Evolutionary conservation across 2,797 vertebrate genomes (phyloP), one percentile per base, ranked within the genome.

Genomic region (Aphelocoma californica): DNA sequence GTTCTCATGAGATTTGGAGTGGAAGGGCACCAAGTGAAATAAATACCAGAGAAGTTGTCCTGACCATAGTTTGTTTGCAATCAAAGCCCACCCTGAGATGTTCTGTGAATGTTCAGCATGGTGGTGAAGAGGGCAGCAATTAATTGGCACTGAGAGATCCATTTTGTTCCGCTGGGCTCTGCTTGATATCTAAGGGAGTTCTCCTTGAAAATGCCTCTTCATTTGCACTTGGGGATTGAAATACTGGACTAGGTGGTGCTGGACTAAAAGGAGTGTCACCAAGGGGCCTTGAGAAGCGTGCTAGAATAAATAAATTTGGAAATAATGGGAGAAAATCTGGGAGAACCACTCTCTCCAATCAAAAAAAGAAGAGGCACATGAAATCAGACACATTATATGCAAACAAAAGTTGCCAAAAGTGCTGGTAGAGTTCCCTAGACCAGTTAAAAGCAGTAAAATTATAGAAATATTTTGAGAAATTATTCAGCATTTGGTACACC

Each of bases 81-180:
- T 10, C 18, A n/a, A 69, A 70, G 74, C 61, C 56, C 24, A 16
- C 21, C 12, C 48, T 31, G 61, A 57, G 64, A n/a, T 15, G 1
- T 14, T 4, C 58, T 15, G 26, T 45, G 10, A 4, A 9, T 0
- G 0, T 12, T 38, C 36, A 61, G 61, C 7, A 0, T 0, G 13
- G 29, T 32, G 78, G 32, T 17, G 21, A 38, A 1, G 8, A 36
- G 12, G 9, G 7, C 26, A 61, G 58, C 18, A 48, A 25, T 0
- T 11, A 8, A 14, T 5, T 2, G 40, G 64, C 31, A 67, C 28
- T 0, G 0, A 11, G 36, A 57, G 25, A 60, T 62, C 3, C 1
- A 3, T 19, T 80, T 64, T 32, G 9, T 23, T 86, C 48, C n/a
- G 0, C 2, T 10, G 11, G 24, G 29, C 4, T 12, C 74, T 45